phyloP scores from a whole-genome alignment of 2,113 vertebrate genomes.

The Cyanoliseus patagonus region DNA sequence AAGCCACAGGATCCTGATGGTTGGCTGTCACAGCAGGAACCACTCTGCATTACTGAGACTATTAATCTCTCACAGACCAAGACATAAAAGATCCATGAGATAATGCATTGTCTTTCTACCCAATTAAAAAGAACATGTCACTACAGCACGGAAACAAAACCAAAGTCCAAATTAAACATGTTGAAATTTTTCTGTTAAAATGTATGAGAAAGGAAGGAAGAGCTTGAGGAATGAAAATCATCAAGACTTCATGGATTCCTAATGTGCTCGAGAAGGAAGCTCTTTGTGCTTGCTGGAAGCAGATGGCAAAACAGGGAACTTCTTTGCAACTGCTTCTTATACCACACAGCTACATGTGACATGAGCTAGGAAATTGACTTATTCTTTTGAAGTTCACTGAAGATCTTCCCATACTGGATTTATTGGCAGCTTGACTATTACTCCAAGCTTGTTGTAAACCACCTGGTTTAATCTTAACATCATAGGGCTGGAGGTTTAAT shows the following conservation, averaged over 20 bases:
- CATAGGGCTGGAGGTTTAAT: neutral
- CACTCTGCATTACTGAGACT: neutral
- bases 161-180: neutral
- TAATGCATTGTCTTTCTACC: neutral
- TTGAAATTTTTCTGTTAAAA: neutral
- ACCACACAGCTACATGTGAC: neutral
- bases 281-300: neutral
- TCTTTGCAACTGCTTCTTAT: neutral
- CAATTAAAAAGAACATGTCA: neutral
- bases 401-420: conserved; percentile 18
- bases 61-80: neutral
- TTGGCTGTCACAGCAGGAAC: conserved; percentile 15
- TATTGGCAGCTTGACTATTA: conserved; percentile 36
- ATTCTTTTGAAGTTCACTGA: neutral
- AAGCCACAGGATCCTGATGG: neutral
- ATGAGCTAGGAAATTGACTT: neutral
- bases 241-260: neutral
- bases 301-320: conserved; percentile 30
- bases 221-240: neutral
- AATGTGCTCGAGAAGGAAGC: neutral
- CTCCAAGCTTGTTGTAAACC: conserved; percentile 20
- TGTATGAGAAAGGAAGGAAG: neutral
- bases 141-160: neutral
- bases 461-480: conserved; percentile 37
- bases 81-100: conserved; percentile 17